Evolutionary conservation across 2,888 invertebrate genomes (phyloP).

Genomic region (Ectemnius continuus): DNA sequence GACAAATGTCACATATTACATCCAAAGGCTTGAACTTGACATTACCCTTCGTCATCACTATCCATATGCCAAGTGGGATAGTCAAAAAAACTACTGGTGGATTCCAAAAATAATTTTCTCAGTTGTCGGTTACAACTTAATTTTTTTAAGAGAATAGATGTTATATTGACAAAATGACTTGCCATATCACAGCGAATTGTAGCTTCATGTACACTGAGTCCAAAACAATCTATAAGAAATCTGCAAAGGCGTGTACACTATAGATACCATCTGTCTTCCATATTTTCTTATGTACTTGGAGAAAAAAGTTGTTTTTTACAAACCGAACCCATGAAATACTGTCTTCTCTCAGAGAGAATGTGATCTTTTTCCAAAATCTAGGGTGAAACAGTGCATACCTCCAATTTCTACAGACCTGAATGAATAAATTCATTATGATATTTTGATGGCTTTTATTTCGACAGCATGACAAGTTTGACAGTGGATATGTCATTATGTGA

Average conservation of each 20-base stretch:
- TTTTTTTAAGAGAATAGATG: conserved; percentile 70
- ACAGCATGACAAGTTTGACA: background rate
- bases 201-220: conserved; percentile 75
- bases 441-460: conserved; percentile 7
- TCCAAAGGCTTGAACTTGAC: background rate
- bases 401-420: conserved; percentile 80
- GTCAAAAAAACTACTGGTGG: conserved; percentile 71
- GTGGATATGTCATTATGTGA: too few relatives aligned
- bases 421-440: background rate
- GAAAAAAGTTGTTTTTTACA: conserved; percentile 19
- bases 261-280: background rate
- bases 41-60: conserved; percentile 31
- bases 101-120: conserved; percentile 74
- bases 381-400: conserved; percentile 78
- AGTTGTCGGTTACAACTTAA: conserved; percentile 74
- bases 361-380: conserved; percentile 77
- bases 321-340: conserved; percentile 74
- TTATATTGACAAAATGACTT: conserved; percentile 69
- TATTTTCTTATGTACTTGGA: background rate
- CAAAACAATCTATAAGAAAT: conserved; percentile 74
- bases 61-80: conserved; percentile 54
- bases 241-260: conserved; percentile 46
- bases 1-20: background rate
- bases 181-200: conserved; percentile 76
- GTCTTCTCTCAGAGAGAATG: conserved; percentile 73